Conservation (phyloP, 2,797 vertebrate genomes). For the Tenualosa thibaudeaui region DNA sequence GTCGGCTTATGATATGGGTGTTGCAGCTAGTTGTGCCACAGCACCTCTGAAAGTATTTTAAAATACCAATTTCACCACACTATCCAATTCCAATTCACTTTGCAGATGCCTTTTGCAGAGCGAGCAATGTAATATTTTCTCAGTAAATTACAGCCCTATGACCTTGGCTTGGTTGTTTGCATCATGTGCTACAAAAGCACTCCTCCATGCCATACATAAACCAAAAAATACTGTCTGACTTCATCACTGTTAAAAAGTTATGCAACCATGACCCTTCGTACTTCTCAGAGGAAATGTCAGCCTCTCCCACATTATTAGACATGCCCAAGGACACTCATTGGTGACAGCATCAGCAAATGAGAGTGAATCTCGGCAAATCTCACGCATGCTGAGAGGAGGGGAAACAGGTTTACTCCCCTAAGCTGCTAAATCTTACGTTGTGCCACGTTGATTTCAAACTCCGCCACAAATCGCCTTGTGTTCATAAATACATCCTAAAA, state of each 20-base stretch:
- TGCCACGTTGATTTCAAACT: not conserved
- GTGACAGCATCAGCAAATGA: not conserved
- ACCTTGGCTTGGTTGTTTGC: not conserved
- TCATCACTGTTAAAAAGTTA: not conserved
- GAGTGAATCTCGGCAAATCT: not conserved
- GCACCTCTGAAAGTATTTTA: too few species aligned
- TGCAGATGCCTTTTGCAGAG: not conserved
- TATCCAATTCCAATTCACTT: not conserved
- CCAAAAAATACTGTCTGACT: not conserved
- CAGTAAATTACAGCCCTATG: not conserved
- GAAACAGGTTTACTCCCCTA: slow-evolving; percentile 14
- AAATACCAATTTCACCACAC: too few species aligned
- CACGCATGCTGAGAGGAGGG: not conserved
- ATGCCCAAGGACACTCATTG: not conserved
- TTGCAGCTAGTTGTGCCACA: too few species aligned
- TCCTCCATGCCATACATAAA: not conserved
- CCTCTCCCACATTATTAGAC: not conserved
- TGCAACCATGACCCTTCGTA: not conserved
- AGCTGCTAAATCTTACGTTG: not conserved
- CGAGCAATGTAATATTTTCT: not conserved
- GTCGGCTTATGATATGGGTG: too few species aligned
- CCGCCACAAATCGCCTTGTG: not conserved
- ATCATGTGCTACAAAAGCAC: not conserved
- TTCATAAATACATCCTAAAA: not conserved
- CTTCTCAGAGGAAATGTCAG: slow-evolving; percentile 4